phyloP scores from a whole-genome alignment of 2,888 invertebrate species.

The Aromia moschata region DNA sequence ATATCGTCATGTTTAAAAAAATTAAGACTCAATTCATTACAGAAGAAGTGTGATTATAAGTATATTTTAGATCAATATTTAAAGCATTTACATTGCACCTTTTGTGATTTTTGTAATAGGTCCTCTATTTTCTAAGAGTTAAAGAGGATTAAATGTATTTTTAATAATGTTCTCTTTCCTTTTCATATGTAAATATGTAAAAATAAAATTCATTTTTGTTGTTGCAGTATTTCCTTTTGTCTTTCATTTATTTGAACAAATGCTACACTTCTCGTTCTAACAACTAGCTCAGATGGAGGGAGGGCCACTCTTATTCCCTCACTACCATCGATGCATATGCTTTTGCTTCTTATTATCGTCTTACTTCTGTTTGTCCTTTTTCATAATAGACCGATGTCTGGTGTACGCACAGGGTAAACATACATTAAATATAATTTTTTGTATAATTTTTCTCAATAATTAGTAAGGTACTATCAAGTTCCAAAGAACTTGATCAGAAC shows the following conservation, averaged over 20 bases:
- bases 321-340: too few species aligned
- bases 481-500: too few species aligned
- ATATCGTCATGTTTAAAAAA: conserved; percentile 5
- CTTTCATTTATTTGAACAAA: neutral
- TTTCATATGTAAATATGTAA: conserved; percentile 43
- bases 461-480: too few species aligned
- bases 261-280: too few species aligned
- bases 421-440: too few species aligned
- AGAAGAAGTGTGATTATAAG: conserved; percentile 10
- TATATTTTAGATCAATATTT: conserved; percentile 22
- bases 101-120: conserved; percentile 32
- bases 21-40: conserved; percentile 10
- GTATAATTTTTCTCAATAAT: too few species aligned
- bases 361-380: too few species aligned
- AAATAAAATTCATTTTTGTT: conserved; percentile 41
- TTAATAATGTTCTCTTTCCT: conserved; percentile 31
- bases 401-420: too few species aligned
- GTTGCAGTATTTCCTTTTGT: conserved; percentile 13
- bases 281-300: too few species aligned
- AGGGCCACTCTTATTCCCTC: too few species aligned
- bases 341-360: too few species aligned
- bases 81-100: conserved; percentile 24
- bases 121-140: conserved; percentile 27
- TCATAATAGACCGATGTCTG: too few species aligned
- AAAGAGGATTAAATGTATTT: conserved; percentile 28